Evolutionary conservation across 2,888 invertebrate genomes (phyloP), one percentile per base, ranked within the genome.

Genomic region (Hedya salicella): DNA sequence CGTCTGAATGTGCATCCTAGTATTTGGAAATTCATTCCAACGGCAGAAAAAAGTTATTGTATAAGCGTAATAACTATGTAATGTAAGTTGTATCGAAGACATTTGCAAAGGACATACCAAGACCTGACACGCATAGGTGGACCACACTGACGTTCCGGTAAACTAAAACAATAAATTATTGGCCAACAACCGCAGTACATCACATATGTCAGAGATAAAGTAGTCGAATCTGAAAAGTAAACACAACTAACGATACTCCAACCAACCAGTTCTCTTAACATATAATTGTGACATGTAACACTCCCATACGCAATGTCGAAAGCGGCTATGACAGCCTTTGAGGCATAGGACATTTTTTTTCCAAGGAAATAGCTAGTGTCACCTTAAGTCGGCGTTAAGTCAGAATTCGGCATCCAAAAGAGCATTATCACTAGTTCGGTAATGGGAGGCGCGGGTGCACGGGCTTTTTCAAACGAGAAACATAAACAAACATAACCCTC

Each of bases 361-460:
- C 44, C 17, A 46, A 3, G 30, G 13, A 1, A 9, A 17, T 4
- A 32, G n/a, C 17, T 71, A 72, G 72, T 88, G 88, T 89, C 89
- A 87, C 81, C 83, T 68, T 68, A 77, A 74, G 79, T 71, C 79
- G 78, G 78, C 75, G 54, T 77, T 76, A 70, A 75, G 76, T 78
- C 74, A 81, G 81, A 87, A 82, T 88, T 89, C 87, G 89, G 89
- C 85, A 79, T 83, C 81, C 81, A 78, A 81, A 77, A 75, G 69
- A 74, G 73, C 76, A 88, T 91, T 91, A 91, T 84, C 90, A 87
- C 82, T 53, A 78, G 72, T 72, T 75, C 76, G 91, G 83, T 91
- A 91, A 91, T 83, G 81, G 83, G 75, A 68, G 69, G 69, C 75
- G 77, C 83, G 85, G 83, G 82, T 83, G 86, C 82, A 81, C 75